Percentiles rank a stretch among this genome's conserved stretches.
phyloP scores from a whole-genome alignment of 2,113 vertebrate genomes.

The Actenoides hombroni region DNA sequence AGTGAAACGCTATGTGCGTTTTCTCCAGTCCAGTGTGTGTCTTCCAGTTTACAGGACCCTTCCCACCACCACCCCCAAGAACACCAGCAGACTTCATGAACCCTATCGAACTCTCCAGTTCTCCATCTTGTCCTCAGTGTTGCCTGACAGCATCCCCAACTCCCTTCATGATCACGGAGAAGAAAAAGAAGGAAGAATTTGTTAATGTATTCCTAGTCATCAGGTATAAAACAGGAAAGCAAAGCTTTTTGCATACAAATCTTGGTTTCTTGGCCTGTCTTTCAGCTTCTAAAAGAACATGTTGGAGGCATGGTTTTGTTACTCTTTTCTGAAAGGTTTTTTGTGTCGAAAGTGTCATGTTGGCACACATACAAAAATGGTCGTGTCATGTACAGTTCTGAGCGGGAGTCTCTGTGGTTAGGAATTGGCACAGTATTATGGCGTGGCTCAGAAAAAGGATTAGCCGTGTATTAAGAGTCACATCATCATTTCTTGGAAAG shows the following conservation, averaged over 20 bases:
- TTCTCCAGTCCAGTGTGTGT: constrained; percentile 72
- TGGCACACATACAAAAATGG: constrained; percentile 38
- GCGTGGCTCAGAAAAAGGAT: constrained; percentile 19
- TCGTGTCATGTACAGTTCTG: neutral
- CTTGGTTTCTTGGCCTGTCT: constrained; percentile 25
- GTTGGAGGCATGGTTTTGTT: neutral
- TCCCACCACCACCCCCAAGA: constrained; percentile 43
- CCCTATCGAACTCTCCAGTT: constrained; percentile 27
- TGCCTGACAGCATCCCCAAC: constrained; percentile 49
- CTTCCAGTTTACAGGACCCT: constrained; percentile 67
- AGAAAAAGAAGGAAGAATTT: constrained; percentile 32
- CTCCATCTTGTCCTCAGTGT: constrained; percentile 36
- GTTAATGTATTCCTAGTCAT: neutral
- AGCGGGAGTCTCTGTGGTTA: constrained; percentile 25
- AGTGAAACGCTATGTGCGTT: constrained; percentile 68
- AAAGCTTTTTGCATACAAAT: constrained; percentile 49
- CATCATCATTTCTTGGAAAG: constrained; percentile 36
- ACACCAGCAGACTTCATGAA: constrained; percentile 38
- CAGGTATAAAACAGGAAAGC: constrained; percentile 48
- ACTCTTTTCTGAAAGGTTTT: constrained; percentile 30
- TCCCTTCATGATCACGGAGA: neutral
- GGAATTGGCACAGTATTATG: neutral
- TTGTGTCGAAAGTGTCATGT: neutral
- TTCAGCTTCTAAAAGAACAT: constrained; percentile 27
- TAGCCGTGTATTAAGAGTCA: neutral